Evolutionary conservation across 2,113 vertebrate genomes (phyloP).

Genomic region (Tenrec ecaudatus): DNA sequence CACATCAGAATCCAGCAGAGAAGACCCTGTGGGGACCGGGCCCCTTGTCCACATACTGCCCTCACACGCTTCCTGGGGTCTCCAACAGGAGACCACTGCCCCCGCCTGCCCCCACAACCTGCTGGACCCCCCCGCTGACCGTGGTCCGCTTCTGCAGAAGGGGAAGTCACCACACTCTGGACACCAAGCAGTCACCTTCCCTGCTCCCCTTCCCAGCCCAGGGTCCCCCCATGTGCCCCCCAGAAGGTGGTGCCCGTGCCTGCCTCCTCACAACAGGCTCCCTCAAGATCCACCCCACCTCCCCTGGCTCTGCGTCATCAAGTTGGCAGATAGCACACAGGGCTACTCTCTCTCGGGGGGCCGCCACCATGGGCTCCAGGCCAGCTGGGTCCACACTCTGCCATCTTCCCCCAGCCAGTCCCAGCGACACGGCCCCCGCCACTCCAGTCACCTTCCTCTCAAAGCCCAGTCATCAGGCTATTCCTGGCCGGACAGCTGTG

Average conservation of each 20-base stretch:
- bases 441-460: background rate
- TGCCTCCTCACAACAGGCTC: background rate
- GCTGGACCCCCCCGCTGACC: background rate
- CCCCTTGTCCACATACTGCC: background rate
- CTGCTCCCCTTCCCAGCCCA: too few relatives aligned
- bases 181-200: too few relatives aligned
- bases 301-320: too few relatives aligned
- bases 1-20: background rate
- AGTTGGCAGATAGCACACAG: background rate
- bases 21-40: background rate
- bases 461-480: background rate
- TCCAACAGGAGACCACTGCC: too few relatives aligned
- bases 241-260: background rate
- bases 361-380: too few relatives aligned
- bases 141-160: too few relatives aligned
- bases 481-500: constrained; percentile 26
- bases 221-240: background rate
- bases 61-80: background rate
- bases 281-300: fast-evolving
- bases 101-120: fast-evolving
- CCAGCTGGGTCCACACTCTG: too few relatives aligned
- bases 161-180: too few relatives aligned
- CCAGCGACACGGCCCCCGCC: too few relatives aligned
- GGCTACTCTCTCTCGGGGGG: background rate
- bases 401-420: too few relatives aligned